Conservation (phyloP, 2,797 vertebrate species). For the Neomorphus geoffroyi region DNA sequence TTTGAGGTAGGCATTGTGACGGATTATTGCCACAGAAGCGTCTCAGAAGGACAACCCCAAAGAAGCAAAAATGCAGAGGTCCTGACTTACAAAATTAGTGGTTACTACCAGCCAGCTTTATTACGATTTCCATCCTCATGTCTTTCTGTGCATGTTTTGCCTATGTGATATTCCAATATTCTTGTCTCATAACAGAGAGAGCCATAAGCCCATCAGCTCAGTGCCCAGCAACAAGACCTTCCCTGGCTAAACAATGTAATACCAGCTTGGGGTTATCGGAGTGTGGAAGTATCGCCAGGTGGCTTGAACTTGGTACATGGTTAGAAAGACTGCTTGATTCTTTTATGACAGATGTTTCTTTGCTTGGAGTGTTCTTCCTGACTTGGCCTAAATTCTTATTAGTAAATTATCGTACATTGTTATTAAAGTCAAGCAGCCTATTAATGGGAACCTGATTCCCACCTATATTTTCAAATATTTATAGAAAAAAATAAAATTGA, state of each 20-base stretch:
- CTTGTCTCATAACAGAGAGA: neutral
- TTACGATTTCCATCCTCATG: neutral
- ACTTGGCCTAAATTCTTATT: conserved; percentile 38
- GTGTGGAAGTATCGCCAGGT: conserved; percentile 52
- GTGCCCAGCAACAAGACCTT: conserved; percentile 60
- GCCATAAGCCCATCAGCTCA: neutral
- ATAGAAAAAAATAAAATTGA: neutral
- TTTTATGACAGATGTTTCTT: conserved; percentile 67
- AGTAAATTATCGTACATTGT: neutral
- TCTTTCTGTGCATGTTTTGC: neutral
- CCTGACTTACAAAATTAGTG: neutral
- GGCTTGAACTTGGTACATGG: conserved; percentile 61
- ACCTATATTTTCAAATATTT: neutral
- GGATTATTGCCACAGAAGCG: neutral
- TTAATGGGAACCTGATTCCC: neutral
- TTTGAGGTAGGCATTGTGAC: neutral
- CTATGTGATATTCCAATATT: neutral
- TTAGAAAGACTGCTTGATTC: conserved; percentile 45
- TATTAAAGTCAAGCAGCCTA: neutral
- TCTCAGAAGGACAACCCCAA: neutral
- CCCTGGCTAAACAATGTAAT: conserved; percentile 57
- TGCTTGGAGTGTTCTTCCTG: conserved; percentile 19
- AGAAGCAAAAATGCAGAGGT: neutral
- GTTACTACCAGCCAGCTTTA: neutral
- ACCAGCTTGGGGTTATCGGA: conserved; percentile 65